Evolutionary conservation across 2,888 invertebrate genomes (phyloP), one percentile per base, ranked within the genome.

Genomic region (Drosophila testacea): DNA sequence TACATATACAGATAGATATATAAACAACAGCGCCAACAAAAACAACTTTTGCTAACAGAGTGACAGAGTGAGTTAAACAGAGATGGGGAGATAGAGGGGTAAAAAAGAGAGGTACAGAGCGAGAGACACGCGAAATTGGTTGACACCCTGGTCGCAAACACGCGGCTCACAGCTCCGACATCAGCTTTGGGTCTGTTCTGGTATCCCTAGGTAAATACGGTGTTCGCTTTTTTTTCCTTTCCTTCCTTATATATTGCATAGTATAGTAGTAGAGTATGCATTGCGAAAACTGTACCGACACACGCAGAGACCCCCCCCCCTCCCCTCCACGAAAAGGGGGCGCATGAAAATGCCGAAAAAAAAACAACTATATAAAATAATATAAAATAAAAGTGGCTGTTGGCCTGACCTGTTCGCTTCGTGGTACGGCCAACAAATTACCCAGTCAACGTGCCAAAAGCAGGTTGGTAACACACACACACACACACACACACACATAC

Each of bases 341-440:
- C 73, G 48, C 59, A 82, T 75, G 72, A 70, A 83, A 83, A 80
- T 83, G 82, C 80, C 84, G 56, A 62, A 56, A 56, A 80, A 80
- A 84, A 82, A 84, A 85, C 85, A 84, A 85, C 85, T 88, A 83
- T 83, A 73, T 48, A 72, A 73, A 89, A 81, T 86, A 82, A 86
- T 88, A 81, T 86, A 82, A 86, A 81, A 86, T 86, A 77, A 85
- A 81, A 77, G 69, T 79, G 75, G 57, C 81, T 77, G 75, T 83
- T 78, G 71, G 64, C 70, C 74, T 74, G 76, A 73, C 71, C 78
- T 70, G 70, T 46, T 55, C 71, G 67, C 63, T 55, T 59, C 47
- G 44, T 56, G 73, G 44, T 64, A 77, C 69, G 69, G 44, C 79
- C 73, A 87, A 87, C 80, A 87, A 80, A 84, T 83, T 88, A 83